These are phyloP conservation scores for Danio tinwini DNA, from an alignment of 2,797 vertebrate species.

Conservation along the genomic window DNA sequence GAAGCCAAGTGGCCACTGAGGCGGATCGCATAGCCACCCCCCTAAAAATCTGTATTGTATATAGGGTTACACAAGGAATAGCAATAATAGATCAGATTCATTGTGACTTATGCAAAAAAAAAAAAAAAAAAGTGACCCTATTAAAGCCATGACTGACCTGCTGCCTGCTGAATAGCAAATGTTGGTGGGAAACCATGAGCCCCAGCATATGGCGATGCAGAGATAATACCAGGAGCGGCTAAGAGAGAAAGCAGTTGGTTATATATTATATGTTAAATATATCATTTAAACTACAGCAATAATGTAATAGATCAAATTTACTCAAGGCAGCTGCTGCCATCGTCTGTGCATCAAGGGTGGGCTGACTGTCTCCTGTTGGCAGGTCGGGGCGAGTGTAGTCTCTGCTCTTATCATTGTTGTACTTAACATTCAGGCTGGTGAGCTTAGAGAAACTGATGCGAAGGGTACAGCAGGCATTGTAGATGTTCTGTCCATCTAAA, in stretches of 20 bases:
- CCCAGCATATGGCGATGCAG: conserved; percentile 90
- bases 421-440: conserved; percentile 97
- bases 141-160: conserved; percentile 66
- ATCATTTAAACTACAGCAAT: background rate
- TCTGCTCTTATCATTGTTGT: conserved; percentile 97
- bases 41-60: too few species aligned
- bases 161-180: conserved; percentile 91
- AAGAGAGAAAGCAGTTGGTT: background rate
- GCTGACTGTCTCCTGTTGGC: conserved; percentile 91
- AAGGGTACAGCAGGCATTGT: conserved; percentile 96
- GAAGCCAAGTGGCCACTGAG: too few species aligned
- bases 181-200: conserved; percentile 90
- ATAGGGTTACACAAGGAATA: too few species aligned
- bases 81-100: too few species aligned
- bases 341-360: conserved; percentile 88
- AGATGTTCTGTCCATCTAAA: conserved; percentile 98
- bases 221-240: conserved; percentile 93
- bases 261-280: background rate
- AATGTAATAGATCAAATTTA: conserved; percentile 67
- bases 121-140: background rate
- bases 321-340: conserved; percentile 92
- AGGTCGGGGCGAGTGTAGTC: conserved; percentile 96
- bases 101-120: too few species aligned
- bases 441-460: conserved; percentile 98
- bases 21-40: too few species aligned